phyloP scores from a whole-genome alignment of 2,797 vertebrate genomes.

The Squalus acanthias region DNA sequence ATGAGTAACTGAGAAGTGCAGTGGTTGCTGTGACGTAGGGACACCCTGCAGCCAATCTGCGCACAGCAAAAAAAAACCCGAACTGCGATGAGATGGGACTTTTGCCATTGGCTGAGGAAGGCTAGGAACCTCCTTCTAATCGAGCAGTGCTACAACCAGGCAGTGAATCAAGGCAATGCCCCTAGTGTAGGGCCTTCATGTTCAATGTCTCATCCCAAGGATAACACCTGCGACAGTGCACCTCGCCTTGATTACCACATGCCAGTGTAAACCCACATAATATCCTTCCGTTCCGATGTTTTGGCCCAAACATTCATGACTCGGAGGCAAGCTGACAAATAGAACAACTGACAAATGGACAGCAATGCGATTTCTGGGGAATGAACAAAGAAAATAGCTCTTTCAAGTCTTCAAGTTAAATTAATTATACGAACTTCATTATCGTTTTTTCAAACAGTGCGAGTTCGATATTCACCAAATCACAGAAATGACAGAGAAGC shows the following conservation, averaged over 20 bases:
- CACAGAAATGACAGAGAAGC: background rate
- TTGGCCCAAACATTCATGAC: no score
- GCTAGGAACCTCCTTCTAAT: no score
- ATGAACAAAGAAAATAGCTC: background rate
- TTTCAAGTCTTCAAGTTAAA: background rate
- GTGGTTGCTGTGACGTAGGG: no score
- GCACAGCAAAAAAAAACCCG: background rate
- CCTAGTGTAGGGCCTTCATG: background rate
- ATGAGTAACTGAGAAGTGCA: no score
- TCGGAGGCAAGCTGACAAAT: no score
- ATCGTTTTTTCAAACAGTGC: background rate
- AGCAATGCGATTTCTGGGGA: background rate
- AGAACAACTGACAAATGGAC: no score
- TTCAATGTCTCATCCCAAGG: background rate
- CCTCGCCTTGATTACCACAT: background rate
- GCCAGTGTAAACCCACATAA: background rate
- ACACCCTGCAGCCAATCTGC: no score
- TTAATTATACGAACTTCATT: background rate
- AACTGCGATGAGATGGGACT: no score
- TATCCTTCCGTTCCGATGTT: no score
- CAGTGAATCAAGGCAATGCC: no score
- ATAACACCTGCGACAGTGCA: background rate
- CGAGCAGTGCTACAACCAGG: no score
- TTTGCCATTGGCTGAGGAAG: no score
- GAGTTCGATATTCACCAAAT: background rate